A percentile compares a stretch with the other conserved stretches of the same genome.
These are phyloP conservation scores for Solea solea DNA, from an alignment of 2,113 vertebrate species.

Conservation along the genomic window DNA sequence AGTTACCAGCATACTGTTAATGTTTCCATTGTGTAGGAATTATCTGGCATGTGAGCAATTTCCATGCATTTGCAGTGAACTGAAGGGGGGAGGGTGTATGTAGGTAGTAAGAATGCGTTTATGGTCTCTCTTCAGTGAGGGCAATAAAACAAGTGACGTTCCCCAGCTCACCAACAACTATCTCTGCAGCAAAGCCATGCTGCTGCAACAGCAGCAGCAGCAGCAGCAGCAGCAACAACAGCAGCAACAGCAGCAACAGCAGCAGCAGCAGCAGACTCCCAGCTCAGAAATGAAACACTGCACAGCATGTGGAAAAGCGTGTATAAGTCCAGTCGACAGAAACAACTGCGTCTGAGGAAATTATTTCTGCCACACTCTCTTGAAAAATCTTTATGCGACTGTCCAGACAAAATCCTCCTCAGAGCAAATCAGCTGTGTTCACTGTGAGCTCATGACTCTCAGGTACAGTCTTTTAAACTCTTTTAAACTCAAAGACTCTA, in stretches of 20 bases:
- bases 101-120: constrained; percentile 78
- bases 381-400: constrained; percentile 39
- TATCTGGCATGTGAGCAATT: constrained; percentile 57
- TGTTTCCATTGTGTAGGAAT: constrained; percentile 56
- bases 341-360: constrained; percentile 23
- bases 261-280: constrained; percentile 41
- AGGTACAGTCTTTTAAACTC: constrained; percentile 54
- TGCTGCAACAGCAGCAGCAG: constrained; percentile 34
- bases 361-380: constrained; percentile 26
- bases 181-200: constrained; percentile 72
- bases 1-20: constrained; percentile 49
- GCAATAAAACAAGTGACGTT: constrained; percentile 81
- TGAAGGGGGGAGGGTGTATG: constrained; percentile 58
- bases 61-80: constrained; percentile 37
- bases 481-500: background rate
- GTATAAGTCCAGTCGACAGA: background rate
- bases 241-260: constrained; percentile 52
- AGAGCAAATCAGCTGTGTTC: constrained; percentile 39
- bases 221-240: too few species aligned
- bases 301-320: constrained; percentile 41
- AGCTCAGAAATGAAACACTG: constrained; percentile 32
- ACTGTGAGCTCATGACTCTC: constrained; percentile 15
- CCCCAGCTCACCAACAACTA: constrained; percentile 75
- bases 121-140: constrained; percentile 77
- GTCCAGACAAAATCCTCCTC: constrained; percentile 27